Evolutionary conservation across 2,888 invertebrate species (phyloP), one percentile per base, ranked within the genome.

Genomic region (Lasius platythorax): DNA sequence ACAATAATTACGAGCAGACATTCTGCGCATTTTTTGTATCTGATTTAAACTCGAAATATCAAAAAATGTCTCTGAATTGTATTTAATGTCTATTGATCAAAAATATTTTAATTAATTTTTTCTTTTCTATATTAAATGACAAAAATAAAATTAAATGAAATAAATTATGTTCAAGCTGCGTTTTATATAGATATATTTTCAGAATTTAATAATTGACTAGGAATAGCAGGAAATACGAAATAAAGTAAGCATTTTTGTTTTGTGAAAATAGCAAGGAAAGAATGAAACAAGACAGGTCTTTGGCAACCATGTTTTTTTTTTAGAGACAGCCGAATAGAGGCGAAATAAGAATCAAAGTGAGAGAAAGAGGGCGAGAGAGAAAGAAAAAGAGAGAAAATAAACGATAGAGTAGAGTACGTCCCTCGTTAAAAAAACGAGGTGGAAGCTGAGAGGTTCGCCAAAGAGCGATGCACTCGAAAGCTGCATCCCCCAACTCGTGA

Each of bases 391-490:
- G 56, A 78, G 73, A 83, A 46, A 18, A 53, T 53, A n/a, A 53
- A 84, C 64, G 79, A 84, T 37, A 82, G 74, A 76, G 68, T 63
- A 81, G 72, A 75, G 87, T 78, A 81, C 67, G 87, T 87, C 91
- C 93, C 92, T 93, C 93, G 91, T 92, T 92, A 92, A 88, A 89
- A 89, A 91, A 91, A 90, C 90, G 87, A 91, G 87, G 89, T 92
- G 92, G 93, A 91, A 91, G 92, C 93, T 92, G 93, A 93, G 94
- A 93, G 94, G 90, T 91, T 93, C 92, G 90, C 92, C 93, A 92
- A 93, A 93, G 93, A 93, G 92, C 90, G 90, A 92, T 93, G 92
- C 93, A 94, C 94, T 94, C 92, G 94, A 94, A 92, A 91, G 91
- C 89, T 89, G 92, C 93, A 92, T 91, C 93, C 93, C 92, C 91